Percentiles rank a stretch among this genome's conserved stretches.
Conservation (phyloP, 2,113 vertebrate species). For the Geothlypis trichas region DNA sequence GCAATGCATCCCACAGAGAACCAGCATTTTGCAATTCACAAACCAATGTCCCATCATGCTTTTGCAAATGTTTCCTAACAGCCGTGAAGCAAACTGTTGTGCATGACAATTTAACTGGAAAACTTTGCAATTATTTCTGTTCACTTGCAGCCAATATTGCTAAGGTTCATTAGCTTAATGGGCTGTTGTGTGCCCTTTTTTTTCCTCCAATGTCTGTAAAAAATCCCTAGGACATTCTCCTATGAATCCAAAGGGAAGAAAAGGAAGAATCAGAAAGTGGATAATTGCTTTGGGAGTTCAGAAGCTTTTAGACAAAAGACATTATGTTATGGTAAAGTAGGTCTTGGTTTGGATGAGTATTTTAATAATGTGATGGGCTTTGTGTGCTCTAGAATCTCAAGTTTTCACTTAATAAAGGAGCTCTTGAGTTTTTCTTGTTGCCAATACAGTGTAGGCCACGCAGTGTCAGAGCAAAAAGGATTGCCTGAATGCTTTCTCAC, state of each 20-base stretch:
- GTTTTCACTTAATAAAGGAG: background rate
- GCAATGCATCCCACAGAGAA: background rate
- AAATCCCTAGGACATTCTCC: background rate
- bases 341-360: background rate
- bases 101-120: conserved; percentile 29
- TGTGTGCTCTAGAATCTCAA: background rate
- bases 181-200: background rate
- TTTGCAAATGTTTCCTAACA: background rate
- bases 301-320: conserved; percentile 21
- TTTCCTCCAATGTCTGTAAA: background rate
- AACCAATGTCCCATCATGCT: background rate
- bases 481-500: background rate
- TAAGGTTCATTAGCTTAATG: conserved; percentile 32
- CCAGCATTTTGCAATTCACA: background rate
- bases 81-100: background rate
- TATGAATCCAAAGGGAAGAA: background rate
- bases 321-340: background rate
- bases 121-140: conserved; percentile 26
- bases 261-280: background rate
- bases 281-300: conserved; percentile 26
- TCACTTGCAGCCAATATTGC: background rate
- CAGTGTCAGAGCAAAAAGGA: background rate
- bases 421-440: background rate
- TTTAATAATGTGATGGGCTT: background rate
- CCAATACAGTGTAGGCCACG: background rate